Evolutionary conservation across 1,140 invertebrate species (phyloP).

Genomic region (Drosophila sucinea): DNA sequence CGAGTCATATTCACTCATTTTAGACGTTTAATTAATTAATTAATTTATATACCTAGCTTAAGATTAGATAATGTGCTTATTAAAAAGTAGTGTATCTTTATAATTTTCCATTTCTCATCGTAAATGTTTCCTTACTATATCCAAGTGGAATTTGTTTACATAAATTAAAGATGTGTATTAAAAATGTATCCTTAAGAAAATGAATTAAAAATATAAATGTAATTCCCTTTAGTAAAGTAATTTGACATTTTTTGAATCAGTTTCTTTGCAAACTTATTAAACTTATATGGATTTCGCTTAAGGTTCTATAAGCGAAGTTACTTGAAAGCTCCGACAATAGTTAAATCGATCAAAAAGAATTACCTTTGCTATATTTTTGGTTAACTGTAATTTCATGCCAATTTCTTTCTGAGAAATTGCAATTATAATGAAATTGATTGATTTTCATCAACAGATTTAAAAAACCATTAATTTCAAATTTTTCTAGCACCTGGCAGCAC

Average conservation of each 20-base stretch:
- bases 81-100: not conserved
- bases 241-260: not conserved
- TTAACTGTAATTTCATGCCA: too few species aligned
- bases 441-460: too few species aligned
- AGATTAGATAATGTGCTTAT: not conserved
- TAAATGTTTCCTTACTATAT: not conserved
- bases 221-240: not conserved
- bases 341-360: too few species aligned
- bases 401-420: too few species aligned
- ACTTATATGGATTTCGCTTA: too few species aligned
- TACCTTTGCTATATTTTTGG: too few species aligned
- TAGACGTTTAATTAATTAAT: not conserved
- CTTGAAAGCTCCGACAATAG: too few species aligned
- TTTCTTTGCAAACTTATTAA: not conserved
- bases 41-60: not conserved
- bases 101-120: not conserved
- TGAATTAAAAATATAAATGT: not conserved
- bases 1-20: not conserved
- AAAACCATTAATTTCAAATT: too few species aligned
- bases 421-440: too few species aligned
- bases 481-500: not conserved
- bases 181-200: not conserved
- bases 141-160: not conserved
- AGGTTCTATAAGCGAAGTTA: too few species aligned
- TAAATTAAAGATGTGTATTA: not conserved